Conservation (phyloP, 2,113 vertebrate genomes). For the Diglossa brunneiventris region DNA sequence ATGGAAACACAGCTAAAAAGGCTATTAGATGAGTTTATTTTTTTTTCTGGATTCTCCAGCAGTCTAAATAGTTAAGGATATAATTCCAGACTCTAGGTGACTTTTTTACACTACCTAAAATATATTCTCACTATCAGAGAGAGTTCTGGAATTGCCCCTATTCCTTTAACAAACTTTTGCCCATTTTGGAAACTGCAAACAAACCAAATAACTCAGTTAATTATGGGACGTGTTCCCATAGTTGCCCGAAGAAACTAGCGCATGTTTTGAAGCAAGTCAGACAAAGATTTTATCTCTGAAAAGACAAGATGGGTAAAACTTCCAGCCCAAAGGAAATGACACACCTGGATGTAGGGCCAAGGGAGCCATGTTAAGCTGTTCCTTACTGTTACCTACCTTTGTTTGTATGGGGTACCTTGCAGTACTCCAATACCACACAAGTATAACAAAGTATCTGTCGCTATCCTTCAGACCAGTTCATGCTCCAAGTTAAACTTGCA, state of each 20-base stretch:
- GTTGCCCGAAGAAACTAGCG: neutral
- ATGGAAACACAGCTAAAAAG: conserved; percentile 15
- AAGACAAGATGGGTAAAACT: conserved; percentile 2
- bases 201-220: neutral
- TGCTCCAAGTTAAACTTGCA: neutral
- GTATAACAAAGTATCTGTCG: neutral
- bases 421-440: neutral
- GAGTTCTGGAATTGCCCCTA: neutral
- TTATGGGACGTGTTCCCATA: neutral
- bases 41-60: neutral
- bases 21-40: neutral
- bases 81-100: neutral
- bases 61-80: neutral
- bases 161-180: neutral
- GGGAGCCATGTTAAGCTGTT: neutral
- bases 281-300: conserved; percentile 20
- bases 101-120: neutral
- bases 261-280: neutral
- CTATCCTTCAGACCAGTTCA: neutral
- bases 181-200: neutral
- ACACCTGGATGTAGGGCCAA: neutral
- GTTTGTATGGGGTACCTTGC: neutral
- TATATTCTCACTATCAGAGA: neutral
- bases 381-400: neutral
- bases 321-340: conserved; percentile 16